Base-by-base conservation (phyloP, 2,888 invertebrate genomes). In the Eupeodes luniger region DNA sequence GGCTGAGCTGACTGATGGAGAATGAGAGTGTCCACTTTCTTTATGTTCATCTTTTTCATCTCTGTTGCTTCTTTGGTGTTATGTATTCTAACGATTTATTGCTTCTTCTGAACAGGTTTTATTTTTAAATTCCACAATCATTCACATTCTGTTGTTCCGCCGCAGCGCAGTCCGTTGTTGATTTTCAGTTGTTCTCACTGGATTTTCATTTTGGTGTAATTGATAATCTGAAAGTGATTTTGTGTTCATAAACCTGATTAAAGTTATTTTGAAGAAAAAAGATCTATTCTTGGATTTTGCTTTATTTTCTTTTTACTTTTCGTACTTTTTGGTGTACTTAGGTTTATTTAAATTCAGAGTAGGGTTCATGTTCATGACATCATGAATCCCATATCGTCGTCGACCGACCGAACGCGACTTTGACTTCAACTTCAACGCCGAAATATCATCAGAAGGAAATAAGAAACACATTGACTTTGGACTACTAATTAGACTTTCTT, bases 11-110 rank as follows among this genome's bases (percentile, higher is more conserved):
- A 19, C 34, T 44, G 34, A 19, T 51, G 51, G 55, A 81, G 67
- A 81, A 81, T 85, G 70, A 72, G 62, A 75, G 66, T 27, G 51
- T 47, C 61, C 79, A 79, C 62, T 76, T 62, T 79, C 55, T 69
- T 64, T 67, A 27, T 40, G 59, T 66, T 78, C 61, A 59, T 61
- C 55, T 77, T 40, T 27, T 27, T 27, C 27, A 27, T 27, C 27
- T 27, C 27, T 27, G 27, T 27, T 74, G 36, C 55, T 53, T 74
- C 16, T 61, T 81, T 34, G 66, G 34, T 57, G 44, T 66, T 40
- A 19, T 57, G 19, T 36, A n/a, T 79, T 55, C 67, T 53, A 44
- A 53, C n/a, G 19, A 36, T 55, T 77, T 59, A 47, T 59, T 27
- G 72, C 47, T 49, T 40, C 70, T 70, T 57, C 16, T 40, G 72